Percentiles rank a stretch among this genome's conserved stretches.
phyloP scores from a whole-genome alignment of 2,113 vertebrate genomes.

The Macquaria australasica region DNA sequence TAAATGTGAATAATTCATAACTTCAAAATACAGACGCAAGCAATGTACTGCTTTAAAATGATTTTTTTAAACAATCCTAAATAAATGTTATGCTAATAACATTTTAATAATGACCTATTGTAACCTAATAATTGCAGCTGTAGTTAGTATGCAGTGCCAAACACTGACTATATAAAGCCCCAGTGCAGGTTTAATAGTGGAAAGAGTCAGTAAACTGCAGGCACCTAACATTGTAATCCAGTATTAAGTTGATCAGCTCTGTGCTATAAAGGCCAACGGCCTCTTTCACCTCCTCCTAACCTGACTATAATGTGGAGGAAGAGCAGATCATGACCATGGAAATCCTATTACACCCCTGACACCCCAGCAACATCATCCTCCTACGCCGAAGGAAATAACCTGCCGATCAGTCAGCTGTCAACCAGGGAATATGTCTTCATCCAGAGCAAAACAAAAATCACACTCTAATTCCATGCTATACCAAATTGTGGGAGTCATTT shows the following conservation, averaged over 20 bases:
- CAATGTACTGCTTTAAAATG: neutral
- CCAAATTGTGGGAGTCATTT: neutral
- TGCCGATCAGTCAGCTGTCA: slow-evolving; percentile 11
- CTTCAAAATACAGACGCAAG: neutral
- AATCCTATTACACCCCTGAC: slow-evolving; percentile 49
- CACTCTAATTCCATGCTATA: neutral
- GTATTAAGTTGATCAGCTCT: slow-evolving; percentile 57
- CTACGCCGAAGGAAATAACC: slow-evolving; percentile 12
- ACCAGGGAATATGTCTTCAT: neutral
- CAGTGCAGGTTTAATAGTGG: slow-evolving; percentile 1
- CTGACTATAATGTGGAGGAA: neutral
- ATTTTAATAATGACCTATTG: no score
- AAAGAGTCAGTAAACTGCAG: slow-evolving; percentile 50
- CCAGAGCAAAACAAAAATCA: neutral
- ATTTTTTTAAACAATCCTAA: neutral
- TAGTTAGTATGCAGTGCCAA: neutral
- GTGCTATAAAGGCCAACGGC: slow-evolving; percentile 20
- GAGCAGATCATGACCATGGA: slow-evolving; percentile 24
- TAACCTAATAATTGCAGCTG: neutral
- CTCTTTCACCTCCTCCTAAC: slow-evolving; percentile 29
- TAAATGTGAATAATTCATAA: neutral
- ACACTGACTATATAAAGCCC: slow-evolving; percentile 19
- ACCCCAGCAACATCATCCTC: slow-evolving; percentile 23
- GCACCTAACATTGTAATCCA: slow-evolving; percentile 47
- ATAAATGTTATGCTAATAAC: neutral